Percentiles rank a stretch among this genome's conserved stretches.
Conservation (phyloP, 2,888 invertebrate species). For the Drosophila anomelani region DNA sequence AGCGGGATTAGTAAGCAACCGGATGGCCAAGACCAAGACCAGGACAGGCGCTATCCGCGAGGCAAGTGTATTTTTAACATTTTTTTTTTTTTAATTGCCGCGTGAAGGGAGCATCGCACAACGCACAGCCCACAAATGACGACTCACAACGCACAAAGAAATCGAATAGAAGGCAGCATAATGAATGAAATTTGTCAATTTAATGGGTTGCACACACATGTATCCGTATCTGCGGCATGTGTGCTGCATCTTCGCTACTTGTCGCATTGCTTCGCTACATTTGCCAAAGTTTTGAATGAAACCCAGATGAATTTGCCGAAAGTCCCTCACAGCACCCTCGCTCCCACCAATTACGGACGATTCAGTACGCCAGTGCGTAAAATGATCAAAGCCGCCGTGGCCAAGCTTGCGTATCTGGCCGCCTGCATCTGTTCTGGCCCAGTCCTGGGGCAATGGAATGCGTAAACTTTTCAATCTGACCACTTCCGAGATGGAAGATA, state of each 20-base stretch:
- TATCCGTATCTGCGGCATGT: conserved; percentile 23
- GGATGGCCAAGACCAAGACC: conserved; percentile 19
- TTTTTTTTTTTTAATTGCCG: conserved; percentile 76
- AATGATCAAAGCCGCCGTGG: conserved; percentile 72
- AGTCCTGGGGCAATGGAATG: conserved; percentile 29
- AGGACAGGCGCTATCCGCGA: conserved; percentile 38
- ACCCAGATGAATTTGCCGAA: conserved; percentile 57
- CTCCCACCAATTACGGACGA: conserved; percentile 62
- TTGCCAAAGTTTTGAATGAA: conserved; percentile 57
- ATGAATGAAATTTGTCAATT: conserved; percentile 80
- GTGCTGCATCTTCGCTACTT: background rate
- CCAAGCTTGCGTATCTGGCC: conserved; percentile 38
- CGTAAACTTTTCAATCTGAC: conserved; percentile 43
- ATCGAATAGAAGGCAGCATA: conserved; percentile 55
- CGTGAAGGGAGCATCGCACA: conserved; percentile 38
- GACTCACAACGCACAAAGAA: conserved; percentile 38
- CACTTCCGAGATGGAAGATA: conserved; percentile 32
- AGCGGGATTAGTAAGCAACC: conserved; percentile 31
- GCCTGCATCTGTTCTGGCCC: conserved; percentile 35
- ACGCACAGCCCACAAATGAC: background rate
- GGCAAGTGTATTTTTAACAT: conserved; percentile 41
- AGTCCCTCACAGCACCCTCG: conserved; percentile 42
- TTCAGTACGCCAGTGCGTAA: conserved; percentile 70
- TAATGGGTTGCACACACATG: conserved; percentile 58
- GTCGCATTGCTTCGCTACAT: conserved; percentile 55